Evolutionary conservation across 2,888 invertebrate genomes (phyloP).

Genomic region (Sabellastarte sp.): DNA sequence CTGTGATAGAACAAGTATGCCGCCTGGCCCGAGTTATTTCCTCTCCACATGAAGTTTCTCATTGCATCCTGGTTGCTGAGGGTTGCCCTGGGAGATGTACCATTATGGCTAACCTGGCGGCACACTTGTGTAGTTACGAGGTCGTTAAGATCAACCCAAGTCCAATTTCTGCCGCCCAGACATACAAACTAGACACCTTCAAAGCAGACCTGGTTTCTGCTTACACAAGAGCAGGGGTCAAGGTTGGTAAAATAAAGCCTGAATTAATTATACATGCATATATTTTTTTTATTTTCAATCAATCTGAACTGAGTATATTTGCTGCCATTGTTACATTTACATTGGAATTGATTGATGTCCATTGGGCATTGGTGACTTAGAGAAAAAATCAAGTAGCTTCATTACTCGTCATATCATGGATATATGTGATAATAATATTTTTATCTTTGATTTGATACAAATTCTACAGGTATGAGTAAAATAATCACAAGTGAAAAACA

Average conservation of each 20-base stretch:
- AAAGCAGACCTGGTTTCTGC: slow-evolving; percentile 54
- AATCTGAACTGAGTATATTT: too few species aligned
- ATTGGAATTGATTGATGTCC: too few species aligned
- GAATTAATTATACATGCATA: not conserved
- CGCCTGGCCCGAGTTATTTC: slow-evolving; percentile 51
- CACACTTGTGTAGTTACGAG: slow-evolving; percentile 52
- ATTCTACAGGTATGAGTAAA: too few species aligned
- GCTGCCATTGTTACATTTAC: too few species aligned
- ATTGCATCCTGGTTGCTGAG: slow-evolving; percentile 52
- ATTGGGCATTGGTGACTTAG: too few species aligned
- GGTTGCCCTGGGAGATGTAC: slow-evolving; percentile 51
- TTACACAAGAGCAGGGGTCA: slow-evolving; percentile 55
- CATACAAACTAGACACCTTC: slow-evolving; percentile 49
- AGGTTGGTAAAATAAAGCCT: slow-evolving; percentile 36
- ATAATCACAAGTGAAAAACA: too few species aligned
- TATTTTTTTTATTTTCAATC: too few species aligned
- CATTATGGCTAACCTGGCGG: slow-evolving; percentile 49
- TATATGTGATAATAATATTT: too few species aligned
- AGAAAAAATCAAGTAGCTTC: too few species aligned
- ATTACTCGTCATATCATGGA: too few species aligned
- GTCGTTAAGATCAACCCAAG: slow-evolving; percentile 49
- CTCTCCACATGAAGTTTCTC: slow-evolving; percentile 54
- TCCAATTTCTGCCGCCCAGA: slow-evolving; percentile 29
- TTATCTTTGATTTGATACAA: too few species aligned
- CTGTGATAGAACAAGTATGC: slow-evolving; percentile 52